phyloP scores from a whole-genome alignment of 2,888 invertebrate genomes.

The Arge pagana region DNA sequence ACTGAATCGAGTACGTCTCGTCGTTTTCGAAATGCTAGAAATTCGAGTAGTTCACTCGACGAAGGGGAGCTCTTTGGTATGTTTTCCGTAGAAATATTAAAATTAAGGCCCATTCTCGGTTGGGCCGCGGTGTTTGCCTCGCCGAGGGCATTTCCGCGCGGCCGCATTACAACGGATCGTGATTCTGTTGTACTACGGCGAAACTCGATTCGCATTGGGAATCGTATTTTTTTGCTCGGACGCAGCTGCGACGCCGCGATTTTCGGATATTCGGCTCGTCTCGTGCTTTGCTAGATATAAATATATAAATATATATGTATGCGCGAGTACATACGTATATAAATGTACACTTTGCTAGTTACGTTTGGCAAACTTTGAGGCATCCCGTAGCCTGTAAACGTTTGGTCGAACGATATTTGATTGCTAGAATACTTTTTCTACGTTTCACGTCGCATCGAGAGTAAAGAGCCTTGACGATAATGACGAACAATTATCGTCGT shows the following conservation, averaged over 20 bases:
- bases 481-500: constrained; percentile 7
- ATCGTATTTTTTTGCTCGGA: too few relatives aligned
- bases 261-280: too few relatives aligned
- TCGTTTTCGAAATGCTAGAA: background rate
- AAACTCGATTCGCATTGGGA: too few relatives aligned
- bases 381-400: too few relatives aligned
- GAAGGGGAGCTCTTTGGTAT: constrained; percentile 54
- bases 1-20: background rate
- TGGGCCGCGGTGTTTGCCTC: constrained; percentile 8
- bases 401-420: too few relatives aligned
- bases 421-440: constrained; percentile 9
- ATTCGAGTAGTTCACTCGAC: constrained; percentile 10
- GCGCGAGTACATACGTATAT: too few relatives aligned
- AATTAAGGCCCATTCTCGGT: constrained; percentile 14
- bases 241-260: too few relatives aligned
- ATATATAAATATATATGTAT: too few relatives aligned
- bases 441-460: constrained; percentile 7
- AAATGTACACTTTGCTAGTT: too few relatives aligned
- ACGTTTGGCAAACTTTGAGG: too few relatives aligned
- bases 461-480: constrained; percentile 4
- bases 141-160: constrained; percentile 3
- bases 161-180: constrained; percentile 8
- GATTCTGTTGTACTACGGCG: too few relatives aligned
- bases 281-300: too few relatives aligned
- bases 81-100: constrained; percentile 36